Evolutionary conservation across 1,140 invertebrate species (phyloP), one percentile per base, ranked within the genome.

Genomic region (Agraylea sexmaculata): DNA sequence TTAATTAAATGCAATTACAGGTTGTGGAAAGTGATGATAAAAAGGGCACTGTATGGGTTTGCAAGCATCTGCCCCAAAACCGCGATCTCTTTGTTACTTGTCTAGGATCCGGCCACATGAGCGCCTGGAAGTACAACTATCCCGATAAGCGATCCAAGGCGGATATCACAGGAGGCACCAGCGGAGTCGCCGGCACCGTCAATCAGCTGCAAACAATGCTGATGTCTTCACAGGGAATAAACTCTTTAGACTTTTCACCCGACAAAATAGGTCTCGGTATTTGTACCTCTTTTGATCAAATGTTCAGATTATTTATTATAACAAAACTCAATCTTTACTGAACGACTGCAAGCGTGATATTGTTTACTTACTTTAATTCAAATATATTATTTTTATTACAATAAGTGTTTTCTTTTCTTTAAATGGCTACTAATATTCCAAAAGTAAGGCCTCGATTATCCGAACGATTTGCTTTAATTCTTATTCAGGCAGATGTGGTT

Each of bases 51-150:
- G 71, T 96, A 27, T 95, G 91, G 92, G 60, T 74, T 20, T 83
- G 75, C 2, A 73, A 75, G 31, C 91, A 95, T 70, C 62, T 95
- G 31, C 91, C 91, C 1, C 91, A 96, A 64, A 94, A 95, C 60
- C 70, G 91, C 36, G 91, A 96, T 57, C 60, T 96, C n/a, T 95
- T 95, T 57, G 74, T 86, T 50, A 93, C 91, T 0, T 80, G 80
- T 50, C 87, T 89, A 6, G 91, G 92, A 8, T 78, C 76, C 54
- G 92, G 91, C 19, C 81, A 86, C 13, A 55, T 95, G 2, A 77
- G 79, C 51, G 62, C 96, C 10, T 96, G 91, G 91, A 87, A 94
- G 75, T 96, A 96, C 86, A 74, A 80, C 47, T 95, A 95, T 65
- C 90, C 91, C 4, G 71, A 75, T 21, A 79, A 78, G 46, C 64